Conservation (phyloP, 1,140 invertebrate species). For the Sipha flava region DNA sequence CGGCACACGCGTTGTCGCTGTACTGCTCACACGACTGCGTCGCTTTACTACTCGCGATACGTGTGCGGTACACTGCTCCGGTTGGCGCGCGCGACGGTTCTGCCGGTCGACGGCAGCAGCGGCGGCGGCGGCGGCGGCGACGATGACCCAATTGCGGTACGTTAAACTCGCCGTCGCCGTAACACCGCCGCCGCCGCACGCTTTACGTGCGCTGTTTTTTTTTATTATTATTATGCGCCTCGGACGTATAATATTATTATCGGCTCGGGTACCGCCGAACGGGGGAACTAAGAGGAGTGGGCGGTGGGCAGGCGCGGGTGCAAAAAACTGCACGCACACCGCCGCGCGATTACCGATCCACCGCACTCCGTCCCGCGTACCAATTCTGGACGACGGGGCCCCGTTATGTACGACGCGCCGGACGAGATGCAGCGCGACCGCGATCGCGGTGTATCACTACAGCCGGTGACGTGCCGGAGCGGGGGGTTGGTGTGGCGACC, state of each 20-base stretch:
- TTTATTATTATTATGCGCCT: not conserved
- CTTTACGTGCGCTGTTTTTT: not conserved
- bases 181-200: not conserved
- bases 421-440: not conserved
- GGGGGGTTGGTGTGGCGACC: no score
- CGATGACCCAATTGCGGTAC: slow-evolving; percentile 25
- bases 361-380: no score
- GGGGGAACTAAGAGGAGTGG: not conserved
- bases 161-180: slow-evolving; percentile 11
- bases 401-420: not conserved
- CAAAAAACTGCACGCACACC: not conserved
- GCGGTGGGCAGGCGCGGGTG: not conserved
- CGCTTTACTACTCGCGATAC: not conserved
- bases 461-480: no score
- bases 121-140: not conserved
- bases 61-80: not conserved
- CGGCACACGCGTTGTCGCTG: no score
- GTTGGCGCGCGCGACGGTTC: not conserved
- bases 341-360: no score
- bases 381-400: not conserved
- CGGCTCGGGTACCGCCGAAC: not conserved
- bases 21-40: no score
- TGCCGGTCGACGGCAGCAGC: not conserved
- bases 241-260: not conserved
- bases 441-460: not conserved